Conservation (phyloP, 2,888 invertebrate species). For the Mimas tiliae region DNA sequence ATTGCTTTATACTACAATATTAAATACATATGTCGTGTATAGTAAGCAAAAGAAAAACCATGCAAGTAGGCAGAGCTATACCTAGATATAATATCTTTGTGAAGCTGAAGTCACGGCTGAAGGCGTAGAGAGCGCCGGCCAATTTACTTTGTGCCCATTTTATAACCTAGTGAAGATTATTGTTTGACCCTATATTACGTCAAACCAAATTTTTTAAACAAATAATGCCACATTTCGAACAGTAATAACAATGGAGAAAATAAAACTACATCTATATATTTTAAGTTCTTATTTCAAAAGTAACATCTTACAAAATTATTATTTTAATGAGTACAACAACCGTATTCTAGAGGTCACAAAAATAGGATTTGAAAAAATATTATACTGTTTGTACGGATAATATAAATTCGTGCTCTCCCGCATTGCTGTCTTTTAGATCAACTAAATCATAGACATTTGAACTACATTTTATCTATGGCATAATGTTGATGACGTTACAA, state of each 20-base stretch:
- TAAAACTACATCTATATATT: slow-evolving; percentile 20
- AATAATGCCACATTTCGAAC: no score
- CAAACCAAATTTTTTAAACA: no score
- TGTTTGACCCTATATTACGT: no score
- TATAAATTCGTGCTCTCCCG: slow-evolving; percentile 31
- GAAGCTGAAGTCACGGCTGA: no score
- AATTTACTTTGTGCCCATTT: no score
- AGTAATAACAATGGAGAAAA: neutral
- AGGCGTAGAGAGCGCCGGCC: no score
- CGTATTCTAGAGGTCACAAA: slow-evolving; percentile 31
- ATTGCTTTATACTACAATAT: no score
- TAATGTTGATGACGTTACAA: slow-evolving; percentile 49
- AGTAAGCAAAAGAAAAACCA: no score
- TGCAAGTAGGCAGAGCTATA: no score
- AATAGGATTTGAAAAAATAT: slow-evolving; percentile 23
- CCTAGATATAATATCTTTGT: no score
- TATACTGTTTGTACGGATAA: slow-evolving; percentile 26
- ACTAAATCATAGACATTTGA: slow-evolving; percentile 45
- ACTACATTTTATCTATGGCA: slow-evolving; percentile 59
- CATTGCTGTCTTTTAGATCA: slow-evolving; percentile 31
- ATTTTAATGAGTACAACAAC: slow-evolving; percentile 31
- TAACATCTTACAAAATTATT: slow-evolving; percentile 23
- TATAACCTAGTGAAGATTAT: no score
- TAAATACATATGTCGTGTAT: no score
- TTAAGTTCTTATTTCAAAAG: slow-evolving; percentile 26